A percentile compares a stretch with the other conserved stretches of the same genome.
Conservation (phyloP, 2,888 invertebrate genomes). For the Bellardia bayeri region DNA sequence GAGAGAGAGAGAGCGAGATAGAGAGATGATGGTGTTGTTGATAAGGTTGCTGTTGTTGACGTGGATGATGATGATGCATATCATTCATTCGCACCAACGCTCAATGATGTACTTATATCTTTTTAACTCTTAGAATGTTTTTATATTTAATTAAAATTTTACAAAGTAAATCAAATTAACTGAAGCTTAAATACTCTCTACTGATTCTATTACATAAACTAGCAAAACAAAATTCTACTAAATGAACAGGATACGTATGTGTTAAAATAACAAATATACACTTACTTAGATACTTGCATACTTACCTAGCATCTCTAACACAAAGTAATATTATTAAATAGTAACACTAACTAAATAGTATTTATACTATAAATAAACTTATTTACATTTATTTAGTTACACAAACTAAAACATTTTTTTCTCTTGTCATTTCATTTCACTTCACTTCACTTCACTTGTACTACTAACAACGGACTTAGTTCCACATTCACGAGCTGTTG, state of each 20-base stretch:
- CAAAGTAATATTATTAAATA: slow-evolving; percentile 47
- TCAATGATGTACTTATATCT: background rate
- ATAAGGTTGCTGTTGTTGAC: slow-evolving; percentile 4
- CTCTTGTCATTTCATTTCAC: background rate
- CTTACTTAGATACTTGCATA: background rate
- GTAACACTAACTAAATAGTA: slow-evolving; percentile 22
- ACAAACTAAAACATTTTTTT: slow-evolving; percentile 31
- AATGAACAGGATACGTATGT: slow-evolving; percentile 19
- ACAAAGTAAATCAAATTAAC: slow-evolving; percentile 72
- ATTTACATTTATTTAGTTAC: background rate
- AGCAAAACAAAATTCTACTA: background rate
- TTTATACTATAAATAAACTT: slow-evolving; percentile 16
- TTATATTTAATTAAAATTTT: slow-evolving; percentile 71
- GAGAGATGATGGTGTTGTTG: background rate
- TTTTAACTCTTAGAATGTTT: slow-evolving; percentile 52
- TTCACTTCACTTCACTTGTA: no score
- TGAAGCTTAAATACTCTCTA: slow-evolving; percentile 67
- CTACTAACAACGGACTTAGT: no score
- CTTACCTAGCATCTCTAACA: background rate
- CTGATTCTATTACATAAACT: slow-evolving; percentile 44
- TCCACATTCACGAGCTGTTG: background rate
- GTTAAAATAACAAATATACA: slow-evolving; percentile 1
- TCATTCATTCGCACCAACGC: slow-evolving; percentile 54
- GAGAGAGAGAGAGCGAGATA: background rate
- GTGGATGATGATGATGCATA: slow-evolving; percentile 42